phyloP scores from a whole-genome alignment of 2,888 invertebrate species.

The Drosophila paramelanica region DNA sequence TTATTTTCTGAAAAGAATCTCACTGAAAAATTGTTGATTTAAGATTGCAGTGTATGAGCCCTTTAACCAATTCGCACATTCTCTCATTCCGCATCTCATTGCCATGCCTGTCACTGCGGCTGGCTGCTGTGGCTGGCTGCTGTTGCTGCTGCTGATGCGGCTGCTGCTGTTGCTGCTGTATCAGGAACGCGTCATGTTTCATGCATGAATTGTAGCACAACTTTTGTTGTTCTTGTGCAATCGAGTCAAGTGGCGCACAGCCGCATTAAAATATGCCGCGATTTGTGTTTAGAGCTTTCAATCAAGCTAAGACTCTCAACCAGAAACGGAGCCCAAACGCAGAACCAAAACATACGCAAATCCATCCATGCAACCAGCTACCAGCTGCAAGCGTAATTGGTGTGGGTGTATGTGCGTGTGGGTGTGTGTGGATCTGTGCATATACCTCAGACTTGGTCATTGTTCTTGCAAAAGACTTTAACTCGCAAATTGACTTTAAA shows the following conservation, averaged over 20 bases:
- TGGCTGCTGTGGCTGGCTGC: slow-evolving; percentile 22
- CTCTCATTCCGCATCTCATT: background rate
- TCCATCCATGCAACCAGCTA: background rate
- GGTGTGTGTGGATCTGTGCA: background rate
- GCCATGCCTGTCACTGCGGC: slow-evolving; percentile 13
- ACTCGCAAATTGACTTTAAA: slow-evolving; percentile 40
- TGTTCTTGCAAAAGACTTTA: slow-evolving; percentile 18
- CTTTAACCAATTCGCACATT: background rate
- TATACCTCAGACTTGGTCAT: slow-evolving; percentile 7
- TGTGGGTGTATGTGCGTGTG: no score
- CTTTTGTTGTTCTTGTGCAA: slow-evolving; percentile 73
- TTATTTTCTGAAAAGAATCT: background rate
- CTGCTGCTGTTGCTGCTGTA: slow-evolving; percentile 12
- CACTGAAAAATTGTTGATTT: background rate
- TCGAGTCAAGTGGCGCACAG: slow-evolving; percentile 72
- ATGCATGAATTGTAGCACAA: slow-evolving; percentile 78
- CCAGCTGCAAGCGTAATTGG: no score
- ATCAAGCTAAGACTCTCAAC: slow-evolving; percentile 46
- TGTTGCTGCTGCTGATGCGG: slow-evolving; percentile 3
- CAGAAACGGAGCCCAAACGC: slow-evolving; percentile 15
- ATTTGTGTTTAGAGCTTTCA: slow-evolving; percentile 57
- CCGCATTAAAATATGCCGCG: slow-evolving; percentile 62
- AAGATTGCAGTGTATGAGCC: slow-evolving; percentile 15
- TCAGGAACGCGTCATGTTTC: slow-evolving; percentile 66
- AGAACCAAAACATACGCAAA: slow-evolving; percentile 6